Percentiles rank a stretch among this genome's conserved stretches.
These are phyloP conservation scores for Malurus elegans DNA, from an alignment of 2,113 vertebrate species.

Conservation along the genomic window DNA sequence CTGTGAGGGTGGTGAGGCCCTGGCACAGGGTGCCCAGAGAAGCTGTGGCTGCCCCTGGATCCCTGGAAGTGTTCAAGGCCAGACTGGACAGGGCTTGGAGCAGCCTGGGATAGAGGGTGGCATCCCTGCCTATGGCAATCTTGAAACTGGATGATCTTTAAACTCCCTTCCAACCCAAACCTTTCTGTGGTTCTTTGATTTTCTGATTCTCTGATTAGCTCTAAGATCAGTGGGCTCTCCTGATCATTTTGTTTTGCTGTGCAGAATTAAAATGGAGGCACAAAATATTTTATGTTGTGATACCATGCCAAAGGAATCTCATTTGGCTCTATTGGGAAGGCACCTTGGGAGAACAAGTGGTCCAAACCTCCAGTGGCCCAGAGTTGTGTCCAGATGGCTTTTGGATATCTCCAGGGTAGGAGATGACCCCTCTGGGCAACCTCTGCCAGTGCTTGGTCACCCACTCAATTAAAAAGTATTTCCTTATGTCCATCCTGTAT, in stretches of 20 bases:
- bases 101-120: background rate
- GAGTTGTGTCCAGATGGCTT: background rate
- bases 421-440: background rate
- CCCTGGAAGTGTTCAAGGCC: background rate
- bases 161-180: accelerated
- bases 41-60: background rate
- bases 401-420: background rate
- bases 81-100: background rate
- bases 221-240: background rate
- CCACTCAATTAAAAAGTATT: background rate
- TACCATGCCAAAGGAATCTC: background rate
- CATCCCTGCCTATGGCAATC: no score
- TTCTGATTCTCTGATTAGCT: background rate
- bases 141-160: background rate
- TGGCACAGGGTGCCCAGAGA: background rate
- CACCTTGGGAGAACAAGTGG: background rate
- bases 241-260: background rate
- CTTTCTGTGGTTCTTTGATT: background rate
- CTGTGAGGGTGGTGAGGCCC: background rate
- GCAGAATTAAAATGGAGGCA: background rate
- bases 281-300: background rate
- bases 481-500: background rate
- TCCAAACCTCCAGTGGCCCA: no score
- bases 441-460: background rate
- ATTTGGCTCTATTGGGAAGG: background rate